Evolutionary conservation across 1,140 invertebrate species (phyloP).

Genomic region (Euschistus heros): DNA sequence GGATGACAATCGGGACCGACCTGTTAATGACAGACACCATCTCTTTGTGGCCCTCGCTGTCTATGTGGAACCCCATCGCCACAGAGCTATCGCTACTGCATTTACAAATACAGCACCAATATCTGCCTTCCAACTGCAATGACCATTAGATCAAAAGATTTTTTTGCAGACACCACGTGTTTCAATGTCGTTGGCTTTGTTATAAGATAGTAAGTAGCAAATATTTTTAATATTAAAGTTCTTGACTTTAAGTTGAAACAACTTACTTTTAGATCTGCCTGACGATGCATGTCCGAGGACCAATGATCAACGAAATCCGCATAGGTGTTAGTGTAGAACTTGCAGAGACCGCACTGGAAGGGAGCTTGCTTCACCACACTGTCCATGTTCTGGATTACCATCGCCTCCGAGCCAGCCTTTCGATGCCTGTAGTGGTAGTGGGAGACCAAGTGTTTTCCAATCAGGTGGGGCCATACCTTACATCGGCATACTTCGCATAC

Average conservation of each 20-base stretch:
- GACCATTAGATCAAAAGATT: slow-evolving; percentile 40
- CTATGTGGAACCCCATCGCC: slow-evolving; percentile 57
- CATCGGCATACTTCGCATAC: slow-evolving; percentile 56
- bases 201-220: background rate
- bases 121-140: slow-evolving; percentile 41
- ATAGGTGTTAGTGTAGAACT: slow-evolving; percentile 71
- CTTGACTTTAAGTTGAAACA: background rate
- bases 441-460: slow-evolving; percentile 74
- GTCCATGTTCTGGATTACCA: slow-evolving; percentile 64
- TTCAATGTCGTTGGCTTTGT: too few species aligned
- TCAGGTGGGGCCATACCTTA: slow-evolving; percentile 50
- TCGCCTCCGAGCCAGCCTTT: slow-evolving; percentile 38
- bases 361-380: slow-evolving; percentile 65
- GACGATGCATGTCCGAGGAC: slow-evolving; percentile 49
- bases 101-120: slow-evolving; percentile 66
- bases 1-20: slow-evolving; percentile 67
- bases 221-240: background rate
- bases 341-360: slow-evolving; percentile 71
- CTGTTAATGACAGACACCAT: slow-evolving; percentile 60
- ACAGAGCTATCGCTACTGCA: slow-evolving; percentile 52
- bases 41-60: slow-evolving; percentile 53
- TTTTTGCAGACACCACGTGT: too few species aligned
- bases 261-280: slow-evolving; percentile 39
- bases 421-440: slow-evolving; percentile 63
- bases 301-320: slow-evolving; percentile 63